Percentiles rank a stretch among this genome's conserved stretches.
phyloP scores from a whole-genome alignment of 1,140 invertebrate species.

The Ips nitidus region DNA sequence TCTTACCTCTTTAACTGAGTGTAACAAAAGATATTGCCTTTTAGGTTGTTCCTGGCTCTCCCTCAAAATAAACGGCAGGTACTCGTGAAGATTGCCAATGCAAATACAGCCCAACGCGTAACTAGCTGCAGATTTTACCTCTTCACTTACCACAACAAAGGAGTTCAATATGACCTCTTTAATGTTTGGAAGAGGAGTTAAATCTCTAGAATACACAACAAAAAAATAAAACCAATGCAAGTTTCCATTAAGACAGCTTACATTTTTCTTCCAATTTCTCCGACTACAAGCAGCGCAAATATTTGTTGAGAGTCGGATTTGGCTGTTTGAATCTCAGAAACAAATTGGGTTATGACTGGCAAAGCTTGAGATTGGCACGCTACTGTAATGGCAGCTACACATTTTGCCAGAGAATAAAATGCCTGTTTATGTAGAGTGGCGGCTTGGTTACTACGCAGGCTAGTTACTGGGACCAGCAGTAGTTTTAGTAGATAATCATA shows the following conservation, averaged over 20 bases:
- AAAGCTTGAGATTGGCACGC: constrained; percentile 72
- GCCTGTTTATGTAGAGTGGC: constrained; percentile 70
- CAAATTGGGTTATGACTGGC: constrained; percentile 82
- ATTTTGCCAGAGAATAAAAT: constrained; percentile 91
- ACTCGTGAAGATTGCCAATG: constrained; percentile 91
- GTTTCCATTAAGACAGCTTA: constrained; percentile 51
- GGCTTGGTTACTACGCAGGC: constrained; percentile 32
- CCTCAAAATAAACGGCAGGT: constrained; percentile 90
- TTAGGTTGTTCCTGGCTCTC: constrained; percentile 94
- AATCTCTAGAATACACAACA: constrained; percentile 65
- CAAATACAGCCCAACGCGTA: constrained; percentile 94
- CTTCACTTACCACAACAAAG: constrained; percentile 77
- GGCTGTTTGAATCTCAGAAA: constrained; percentile 77
- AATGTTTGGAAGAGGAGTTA: constrained; percentile 74
- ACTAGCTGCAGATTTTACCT: constrained; percentile 94
- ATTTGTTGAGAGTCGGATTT: constrained; percentile 81
- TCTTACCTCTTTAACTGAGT: constrained; percentile 93
- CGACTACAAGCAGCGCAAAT: constrained; percentile 90
- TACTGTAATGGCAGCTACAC: constrained; percentile 88
- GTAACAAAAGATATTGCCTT: constrained; percentile 92
- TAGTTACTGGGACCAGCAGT: constrained; percentile 56
- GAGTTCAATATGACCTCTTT: constrained; percentile 75
- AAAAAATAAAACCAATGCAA: constrained; percentile 10
- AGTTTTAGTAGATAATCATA: constrained; percentile 78
- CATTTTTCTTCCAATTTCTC: constrained; percentile 94